Percentiles rank a stretch among this genome's conserved stretches.
phyloP scores from a whole-genome alignment of 2,888 invertebrate genomes.

The Scaptomyza polygonia region DNA sequence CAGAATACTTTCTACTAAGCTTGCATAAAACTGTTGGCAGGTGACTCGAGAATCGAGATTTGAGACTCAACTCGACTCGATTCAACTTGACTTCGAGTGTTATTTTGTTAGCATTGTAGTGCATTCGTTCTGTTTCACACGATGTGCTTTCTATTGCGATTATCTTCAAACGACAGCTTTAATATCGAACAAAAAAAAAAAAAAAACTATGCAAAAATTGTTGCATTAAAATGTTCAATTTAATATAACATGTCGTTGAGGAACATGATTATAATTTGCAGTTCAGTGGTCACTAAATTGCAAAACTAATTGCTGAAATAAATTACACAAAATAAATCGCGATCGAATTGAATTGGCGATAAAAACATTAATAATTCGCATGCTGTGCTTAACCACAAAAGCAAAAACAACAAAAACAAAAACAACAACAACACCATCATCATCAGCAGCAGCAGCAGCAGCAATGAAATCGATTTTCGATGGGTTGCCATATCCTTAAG shows the following conservation, averaged over 20 bases:
- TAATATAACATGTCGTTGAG: conserved; percentile 14
- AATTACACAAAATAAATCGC: conserved; percentile 71
- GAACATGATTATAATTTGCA: conserved; percentile 68
- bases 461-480: conserved; percentile 19
- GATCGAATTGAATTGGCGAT: conserved; percentile 71
- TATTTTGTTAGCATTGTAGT: conserved; percentile 25
- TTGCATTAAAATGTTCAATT: conserved; percentile 13
- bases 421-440: not conserved
- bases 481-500: conserved; percentile 12
- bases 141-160: conserved; percentile 20
- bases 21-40: conserved; percentile 50
- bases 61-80: not conserved
- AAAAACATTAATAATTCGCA: conserved; percentile 67
- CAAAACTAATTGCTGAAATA: conserved; percentile 76
- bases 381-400: conserved; percentile 49
- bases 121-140: conserved; percentile 17
- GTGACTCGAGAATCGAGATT: conserved; percentile 41
- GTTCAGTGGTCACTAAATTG: conserved; percentile 55
- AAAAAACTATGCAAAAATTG: not conserved
- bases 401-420: conserved; percentile 18
- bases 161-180: conserved; percentile 17
- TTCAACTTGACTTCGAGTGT: conserved; percentile 27
- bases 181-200: not conserved
- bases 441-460: not conserved
- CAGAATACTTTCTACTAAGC: not conserved